Evolutionary conservation across 2,797 vertebrate genomes (phyloP), one percentile per base, ranked within the genome.

Genomic region (Psittacula derbiana): DNA sequence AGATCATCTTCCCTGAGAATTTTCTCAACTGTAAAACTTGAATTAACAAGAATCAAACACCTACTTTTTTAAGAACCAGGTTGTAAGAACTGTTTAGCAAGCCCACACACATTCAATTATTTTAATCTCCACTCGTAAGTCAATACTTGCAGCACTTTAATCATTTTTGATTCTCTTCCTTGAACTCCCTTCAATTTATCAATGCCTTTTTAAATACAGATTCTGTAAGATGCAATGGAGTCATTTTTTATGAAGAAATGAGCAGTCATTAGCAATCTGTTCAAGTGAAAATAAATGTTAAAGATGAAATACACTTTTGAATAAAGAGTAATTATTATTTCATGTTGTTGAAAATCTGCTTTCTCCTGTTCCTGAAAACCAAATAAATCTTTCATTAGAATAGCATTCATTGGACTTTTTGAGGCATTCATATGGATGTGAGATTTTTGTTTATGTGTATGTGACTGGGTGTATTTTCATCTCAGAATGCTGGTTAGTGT

Each of bases 191-290:
- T 79, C 93, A 79, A 95, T 94, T 96, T 96, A 94, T 97, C 93
- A 96, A 80, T 93, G 93, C 66, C 92, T 94, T 96, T 95, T 96
- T 52, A 96, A 95, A 96, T 86, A 88, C 50, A 91, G 62, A 81
- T 90, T 88, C 74, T 90, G 65, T 50, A 90, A 66, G 88, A 91
- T 24, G 25, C 12, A 90, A 53, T 44, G 36, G 38, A 86, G 30
- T 70, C 7, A 79, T 91, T 93, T 96, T 93, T 93, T 92, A 92
- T 80, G 55, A 81, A 91, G 49, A 90, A 95, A 90, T 70, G 82
- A 86, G 30, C 1, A 13, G 44, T 73, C 85, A 95, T 96, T 94
- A 94, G 64, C 66, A 91, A 88, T 65, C 40, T 72, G 58, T 40
- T 92, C 53, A 88, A 92, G 40, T 55, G 62, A 93, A 90, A 95